Conservation (phyloP, 2,888 invertebrate species). For the Drosophila ustulata region DNA sequence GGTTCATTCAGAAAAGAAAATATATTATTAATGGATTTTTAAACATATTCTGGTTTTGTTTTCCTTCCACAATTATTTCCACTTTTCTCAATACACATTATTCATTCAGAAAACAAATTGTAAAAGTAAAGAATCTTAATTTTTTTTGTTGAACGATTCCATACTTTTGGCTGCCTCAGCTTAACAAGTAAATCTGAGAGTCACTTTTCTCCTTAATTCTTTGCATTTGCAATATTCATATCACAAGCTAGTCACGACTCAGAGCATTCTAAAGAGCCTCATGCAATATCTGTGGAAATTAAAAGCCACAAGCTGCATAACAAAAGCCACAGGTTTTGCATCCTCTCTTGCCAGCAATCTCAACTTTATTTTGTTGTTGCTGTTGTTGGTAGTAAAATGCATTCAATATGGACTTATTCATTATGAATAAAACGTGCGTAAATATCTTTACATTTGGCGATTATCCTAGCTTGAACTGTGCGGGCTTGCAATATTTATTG, state of each 20-base stretch:
- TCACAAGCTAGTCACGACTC: constrained; percentile 15
- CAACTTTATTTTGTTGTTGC: constrained; percentile 8
- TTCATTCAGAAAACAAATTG: too few species aligned
- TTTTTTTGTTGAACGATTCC: too few species aligned
- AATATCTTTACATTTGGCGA: constrained; percentile 11
- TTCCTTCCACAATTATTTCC: too few species aligned
- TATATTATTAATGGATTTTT: too few species aligned
- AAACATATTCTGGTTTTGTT: too few species aligned
- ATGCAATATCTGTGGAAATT: constrained; percentile 16
- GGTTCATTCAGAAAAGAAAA: too few species aligned
- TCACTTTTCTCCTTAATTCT: not conserved
- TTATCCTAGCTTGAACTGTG: not conserved
- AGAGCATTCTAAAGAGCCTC: not conserved
- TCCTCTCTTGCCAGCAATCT: constrained; percentile 20
- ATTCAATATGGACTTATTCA: constrained; percentile 30
- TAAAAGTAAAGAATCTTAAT: too few species aligned
- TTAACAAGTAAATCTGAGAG: not conserved
- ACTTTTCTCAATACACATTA: too few species aligned
- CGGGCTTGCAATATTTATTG: not conserved
- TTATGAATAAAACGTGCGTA: constrained; percentile 24
- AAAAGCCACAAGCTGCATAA: constrained; percentile 40
- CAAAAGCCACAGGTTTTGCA: constrained; percentile 28
- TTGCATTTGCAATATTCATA: constrained; percentile 6
- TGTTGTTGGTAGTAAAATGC: constrained; percentile 4
- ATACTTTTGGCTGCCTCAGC: too few species aligned